phyloP scores from a whole-genome alignment of 2,888 invertebrate species.

The Tachina lurida region DNA sequence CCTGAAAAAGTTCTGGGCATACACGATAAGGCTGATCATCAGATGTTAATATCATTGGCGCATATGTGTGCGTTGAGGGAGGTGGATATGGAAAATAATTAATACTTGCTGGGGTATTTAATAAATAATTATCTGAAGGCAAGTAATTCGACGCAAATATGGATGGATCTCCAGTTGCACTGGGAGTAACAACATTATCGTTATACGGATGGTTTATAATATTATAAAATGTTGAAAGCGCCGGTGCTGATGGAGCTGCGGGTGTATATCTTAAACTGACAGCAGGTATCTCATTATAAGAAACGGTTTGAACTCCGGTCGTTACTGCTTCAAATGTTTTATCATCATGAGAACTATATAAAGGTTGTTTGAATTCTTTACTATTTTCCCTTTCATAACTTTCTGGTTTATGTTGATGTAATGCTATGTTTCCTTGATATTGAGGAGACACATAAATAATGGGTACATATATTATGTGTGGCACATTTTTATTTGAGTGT shows the following conservation, averaged over 20 bases:
- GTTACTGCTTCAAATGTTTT: neutral
- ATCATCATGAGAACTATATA: neutral
- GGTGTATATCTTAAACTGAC: neutral
- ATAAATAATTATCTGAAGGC: slow-evolving; percentile 2
- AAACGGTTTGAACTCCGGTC: neutral
- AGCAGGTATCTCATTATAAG: neutral
- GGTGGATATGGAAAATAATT: neutral
- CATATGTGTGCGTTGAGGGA: neutral
- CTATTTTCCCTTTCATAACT: slow-evolving; percentile 9
- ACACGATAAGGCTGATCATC: slow-evolving; percentile 64
- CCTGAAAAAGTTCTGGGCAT: slow-evolving; percentile 59
- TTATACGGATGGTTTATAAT: slow-evolving; percentile 30
- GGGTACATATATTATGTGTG: slow-evolving; percentile 78
- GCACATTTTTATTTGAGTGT: slow-evolving; percentile 45
- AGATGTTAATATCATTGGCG: slow-evolving; percentile 34
- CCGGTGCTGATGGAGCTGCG: slow-evolving; percentile 21
- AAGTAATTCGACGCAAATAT: slow-evolving; percentile 20
- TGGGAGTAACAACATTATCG: neutral
- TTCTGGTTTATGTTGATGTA: slow-evolving; percentile 22
- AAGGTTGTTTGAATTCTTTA: neutral
- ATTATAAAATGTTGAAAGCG: slow-evolving; percentile 54
- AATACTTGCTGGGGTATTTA: neutral
- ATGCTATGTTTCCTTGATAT: slow-evolving; percentile 26
- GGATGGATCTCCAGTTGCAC: slow-evolving; percentile 18
- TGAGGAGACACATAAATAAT: slow-evolving; percentile 77